phyloP scores from a whole-genome alignment of 2,797 vertebrate species.

The Syngnathus rostellatus region DNA sequence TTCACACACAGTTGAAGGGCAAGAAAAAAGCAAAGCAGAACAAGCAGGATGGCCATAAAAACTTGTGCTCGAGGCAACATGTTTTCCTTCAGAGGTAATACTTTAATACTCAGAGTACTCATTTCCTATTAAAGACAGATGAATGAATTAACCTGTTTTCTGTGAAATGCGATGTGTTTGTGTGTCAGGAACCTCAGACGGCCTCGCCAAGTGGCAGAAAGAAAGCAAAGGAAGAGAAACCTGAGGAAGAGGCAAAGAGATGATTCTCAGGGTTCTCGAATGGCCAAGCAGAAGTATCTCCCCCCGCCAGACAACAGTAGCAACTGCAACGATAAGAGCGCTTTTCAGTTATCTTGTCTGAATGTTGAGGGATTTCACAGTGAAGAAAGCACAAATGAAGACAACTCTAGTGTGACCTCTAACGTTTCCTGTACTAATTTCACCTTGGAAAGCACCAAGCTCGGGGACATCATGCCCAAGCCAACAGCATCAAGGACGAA shows the following conservation, averaged over 20 bases:
- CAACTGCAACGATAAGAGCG: background rate
- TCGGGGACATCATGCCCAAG: background rate
- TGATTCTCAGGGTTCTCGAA: background rate
- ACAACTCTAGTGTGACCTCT: background rate
- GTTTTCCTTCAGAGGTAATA: conserved; percentile 50
- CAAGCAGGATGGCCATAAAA: background rate
- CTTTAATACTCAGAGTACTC: too few relatives aligned
- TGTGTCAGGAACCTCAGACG: conserved; percentile 45
- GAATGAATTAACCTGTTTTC: background rate
- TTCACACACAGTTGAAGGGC: conserved; percentile 9
- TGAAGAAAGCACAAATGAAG: background rate
- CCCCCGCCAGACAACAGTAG: background rate
- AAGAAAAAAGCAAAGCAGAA: background rate
- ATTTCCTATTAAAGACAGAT: background rate
- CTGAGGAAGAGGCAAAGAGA: conserved; percentile 28
- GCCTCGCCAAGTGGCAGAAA: background rate
- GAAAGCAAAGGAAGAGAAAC: conserved; percentile 21
- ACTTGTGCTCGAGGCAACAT: conserved; percentile 39
- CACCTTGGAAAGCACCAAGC: background rate
- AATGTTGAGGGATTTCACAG: background rate
- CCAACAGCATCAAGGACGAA: conserved; percentile 4
- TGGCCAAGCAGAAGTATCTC: conserved; percentile 36
- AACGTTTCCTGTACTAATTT: background rate
- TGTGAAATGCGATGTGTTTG: background rate
- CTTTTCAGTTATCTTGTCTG: background rate